phyloP scores from a whole-genome alignment of 2,113 vertebrate species.

The Podocnemis expansa region DNA sequence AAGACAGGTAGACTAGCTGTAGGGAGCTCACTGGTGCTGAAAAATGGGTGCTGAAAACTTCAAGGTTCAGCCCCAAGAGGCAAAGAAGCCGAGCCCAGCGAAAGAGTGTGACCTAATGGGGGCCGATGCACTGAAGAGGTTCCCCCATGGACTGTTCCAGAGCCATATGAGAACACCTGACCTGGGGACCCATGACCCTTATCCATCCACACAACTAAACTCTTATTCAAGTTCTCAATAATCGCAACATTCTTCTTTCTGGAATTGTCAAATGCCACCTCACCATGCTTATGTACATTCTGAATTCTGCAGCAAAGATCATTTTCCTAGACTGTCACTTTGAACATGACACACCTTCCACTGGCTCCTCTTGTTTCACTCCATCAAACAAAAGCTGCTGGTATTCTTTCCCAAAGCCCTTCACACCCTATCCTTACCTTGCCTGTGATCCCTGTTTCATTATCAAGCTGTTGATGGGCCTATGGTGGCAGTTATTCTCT shows the following conservation, averaged over 20 bases:
- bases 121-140: too few relatives aligned
- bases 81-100: too few relatives aligned
- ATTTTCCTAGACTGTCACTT: not conserved
- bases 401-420: not conserved
- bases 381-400: not conserved
- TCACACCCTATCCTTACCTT: not conserved
- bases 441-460: not conserved
- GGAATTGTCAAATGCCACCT: not conserved
- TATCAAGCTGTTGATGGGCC: not conserved
- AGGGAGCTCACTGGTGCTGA: too few relatives aligned
- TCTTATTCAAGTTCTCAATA: not conserved
- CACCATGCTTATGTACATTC: not conserved
- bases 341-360: not conserved
- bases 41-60: too few relatives aligned
- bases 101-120: too few relatives aligned
- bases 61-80: too few relatives aligned
- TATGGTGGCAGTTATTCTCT: not conserved
- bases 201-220: not conserved
- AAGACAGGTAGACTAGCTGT: too few relatives aligned
- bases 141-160: too few relatives aligned
- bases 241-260: too few relatives aligned
- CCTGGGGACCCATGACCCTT: too few relatives aligned
- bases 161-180: too few relatives aligned
- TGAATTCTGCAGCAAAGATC: not conserved
- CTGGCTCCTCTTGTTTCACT: not conserved